A percentile compares a stretch with the other conserved stretches of the same genome.
phyloP scores from a whole-genome alignment of 1,140 invertebrate species.

The Ladona fulva region DNA sequence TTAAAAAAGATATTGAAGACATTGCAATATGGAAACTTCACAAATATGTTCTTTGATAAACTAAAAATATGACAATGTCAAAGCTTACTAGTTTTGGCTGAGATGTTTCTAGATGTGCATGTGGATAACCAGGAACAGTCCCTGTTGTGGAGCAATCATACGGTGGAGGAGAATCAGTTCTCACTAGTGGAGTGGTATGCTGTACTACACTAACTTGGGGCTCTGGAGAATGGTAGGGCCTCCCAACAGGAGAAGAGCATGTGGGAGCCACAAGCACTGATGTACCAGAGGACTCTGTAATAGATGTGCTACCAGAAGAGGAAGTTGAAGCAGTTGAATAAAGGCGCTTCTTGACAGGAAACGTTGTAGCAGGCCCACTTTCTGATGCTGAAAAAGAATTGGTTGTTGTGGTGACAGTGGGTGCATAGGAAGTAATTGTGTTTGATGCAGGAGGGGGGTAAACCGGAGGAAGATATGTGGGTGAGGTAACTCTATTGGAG shows the following conservation, averaged over 20 bases:
- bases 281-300: background rate
- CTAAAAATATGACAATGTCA: too few species aligned
- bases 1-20: too few species aligned
- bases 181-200: background rate
- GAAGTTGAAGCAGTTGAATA: background rate
- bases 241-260: background rate
- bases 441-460: background rate
- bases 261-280: background rate
- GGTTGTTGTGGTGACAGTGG: background rate
- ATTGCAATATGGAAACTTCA: too few species aligned
- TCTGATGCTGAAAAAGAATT: background rate
- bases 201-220: background rate
- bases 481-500: background rate
- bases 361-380: background rate
- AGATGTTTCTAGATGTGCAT: background rate
- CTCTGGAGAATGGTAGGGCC: background rate
- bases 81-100: background rate
- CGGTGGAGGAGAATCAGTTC: background rate
- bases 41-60: too few species aligned
- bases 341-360: background rate
- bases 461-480: background rate
- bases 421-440: background rate
- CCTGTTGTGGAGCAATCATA: background rate
- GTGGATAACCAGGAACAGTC: background rate
- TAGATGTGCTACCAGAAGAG: background rate